Base-by-base conservation (phyloP, 2,113 vertebrate species). In the Pseudorectes ferrugineus region DNA sequence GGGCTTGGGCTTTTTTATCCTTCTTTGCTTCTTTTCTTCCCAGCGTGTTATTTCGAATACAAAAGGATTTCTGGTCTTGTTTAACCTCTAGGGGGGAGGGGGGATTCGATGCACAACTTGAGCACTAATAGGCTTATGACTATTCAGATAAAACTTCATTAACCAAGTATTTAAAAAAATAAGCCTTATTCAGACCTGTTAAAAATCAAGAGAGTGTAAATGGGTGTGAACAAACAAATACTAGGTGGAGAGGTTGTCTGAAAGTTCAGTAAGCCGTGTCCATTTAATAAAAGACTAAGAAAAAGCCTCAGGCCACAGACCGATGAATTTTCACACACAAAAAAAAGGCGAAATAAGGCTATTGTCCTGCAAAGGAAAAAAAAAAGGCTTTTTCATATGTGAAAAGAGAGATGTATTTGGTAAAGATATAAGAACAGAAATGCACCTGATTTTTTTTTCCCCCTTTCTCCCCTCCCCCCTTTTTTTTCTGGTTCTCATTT, bases 101-200 rank as follows among this genome's bases (percentile, higher is more conserved):
- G 78, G 72, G 54, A 89, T 95, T 96, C 6, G 3, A 43, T 73
- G 89, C 92, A 92, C 74, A 89, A 70, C 82, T 75, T 5, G 9
- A 79, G 51, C 68, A 48, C 63, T 93, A 92, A 94, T 71, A 80
- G 89, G 85, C 85, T 97, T 94, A 94, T 45, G 78, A 85, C 85
- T 94, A 76, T 95, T 91, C 92, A 93, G 88, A 80, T 90, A 82
- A 97, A 95, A 95, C 85, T 94, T 96, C 71, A 94, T 96, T 96
- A 94, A 91, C 86, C 1, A 6, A 83, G 87, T 90, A 75, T 91
- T 96, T 83, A 5, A 85, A 88, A 95, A 86, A 95, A 72, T 67
- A 87, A 92, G 26, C 55, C 38, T 85, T 88, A 88, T 88, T 89
- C 71, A 89, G 74, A 70, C 58, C 62, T 76, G 74, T 76, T 91